Evolutionary conservation across 1,140 invertebrate genomes (phyloP).

Genomic region (Panulirus ornatus): DNA sequence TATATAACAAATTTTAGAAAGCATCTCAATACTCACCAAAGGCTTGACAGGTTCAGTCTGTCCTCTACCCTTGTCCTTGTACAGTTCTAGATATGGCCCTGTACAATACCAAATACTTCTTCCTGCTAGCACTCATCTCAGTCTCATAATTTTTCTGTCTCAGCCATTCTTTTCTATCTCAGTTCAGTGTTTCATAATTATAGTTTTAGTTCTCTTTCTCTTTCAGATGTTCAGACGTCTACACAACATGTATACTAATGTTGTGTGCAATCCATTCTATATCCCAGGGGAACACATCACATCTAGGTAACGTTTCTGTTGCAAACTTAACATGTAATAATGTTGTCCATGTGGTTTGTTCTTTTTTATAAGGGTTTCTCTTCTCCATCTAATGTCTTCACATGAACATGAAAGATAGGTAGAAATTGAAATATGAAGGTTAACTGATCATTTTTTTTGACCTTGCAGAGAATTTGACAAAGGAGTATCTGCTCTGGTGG

Average conservation of each 20-base stretch:
- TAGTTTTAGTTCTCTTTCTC: not conserved
- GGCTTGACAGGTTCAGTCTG: too few species aligned
- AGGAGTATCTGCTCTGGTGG: conserved; percentile 44
- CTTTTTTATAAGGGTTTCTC: not conserved
- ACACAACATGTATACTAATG: conserved; percentile 93
- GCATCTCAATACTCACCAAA: too few species aligned
- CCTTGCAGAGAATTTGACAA: conserved; percentile 54
- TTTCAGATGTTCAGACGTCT: conserved; percentile 89
- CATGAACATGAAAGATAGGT: not conserved
- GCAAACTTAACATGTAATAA: not conserved
- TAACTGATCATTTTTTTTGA: conserved; percentile 10
- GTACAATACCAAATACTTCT: too few species aligned
- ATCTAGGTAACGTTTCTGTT: conserved; percentile 79
- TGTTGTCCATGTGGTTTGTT: not conserved
- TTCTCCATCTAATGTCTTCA: not conserved
- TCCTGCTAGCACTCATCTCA: too few species aligned
- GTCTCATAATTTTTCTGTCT: too few species aligned
- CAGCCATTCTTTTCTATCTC: too few species aligned
- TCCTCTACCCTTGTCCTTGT: too few species aligned
- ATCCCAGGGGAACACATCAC: conserved; percentile 90
- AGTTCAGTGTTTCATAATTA: too few species aligned
- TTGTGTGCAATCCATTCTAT: conserved; percentile 97
- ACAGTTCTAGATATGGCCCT: too few species aligned
- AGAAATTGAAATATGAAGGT: not conserved
- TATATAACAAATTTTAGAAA: too few species aligned